Conservation (phyloP, 2,797 vertebrate genomes). For the Alosa sapidissima region DNA sequence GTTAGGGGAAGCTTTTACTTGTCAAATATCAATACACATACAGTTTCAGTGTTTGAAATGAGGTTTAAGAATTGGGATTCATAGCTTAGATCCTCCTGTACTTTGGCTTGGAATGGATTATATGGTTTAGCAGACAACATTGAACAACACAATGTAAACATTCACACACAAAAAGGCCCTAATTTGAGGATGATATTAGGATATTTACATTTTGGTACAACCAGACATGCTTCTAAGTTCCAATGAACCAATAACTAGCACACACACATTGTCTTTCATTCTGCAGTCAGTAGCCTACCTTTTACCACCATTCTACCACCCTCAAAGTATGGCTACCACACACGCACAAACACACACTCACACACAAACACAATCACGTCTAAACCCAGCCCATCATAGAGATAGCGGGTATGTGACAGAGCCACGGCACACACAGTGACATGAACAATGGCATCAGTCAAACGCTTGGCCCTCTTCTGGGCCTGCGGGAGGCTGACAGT, state of each 20-base stretch:
- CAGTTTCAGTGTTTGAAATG: neutral
- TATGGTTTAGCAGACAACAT: neutral
- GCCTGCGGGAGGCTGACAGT: neutral
- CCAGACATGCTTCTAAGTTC: neutral
- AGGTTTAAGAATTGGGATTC: neutral
- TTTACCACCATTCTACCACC: neutral
- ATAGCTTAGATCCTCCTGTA: neutral
- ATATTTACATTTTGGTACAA: neutral
- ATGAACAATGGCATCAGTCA: slow-evolving; percentile 14
- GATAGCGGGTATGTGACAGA: neutral
- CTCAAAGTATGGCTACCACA: neutral
- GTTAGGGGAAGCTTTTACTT: too few relatives aligned
- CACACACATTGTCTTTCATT: neutral
- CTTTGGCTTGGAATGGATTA: neutral
- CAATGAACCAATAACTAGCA: neutral
- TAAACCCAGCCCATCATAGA: neutral
- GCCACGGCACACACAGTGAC: neutral
- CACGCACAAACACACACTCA: neutral
- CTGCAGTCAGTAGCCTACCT: neutral
- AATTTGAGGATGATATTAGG: neutral
- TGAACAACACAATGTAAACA: neutral
- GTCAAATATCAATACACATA: neutral
- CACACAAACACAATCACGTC: neutral
- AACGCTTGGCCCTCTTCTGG: neutral
- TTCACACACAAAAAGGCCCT: neutral